Evolutionary conservation across 2,888 invertebrate genomes (phyloP).

Genomic region (Agrilus mali): DNA sequence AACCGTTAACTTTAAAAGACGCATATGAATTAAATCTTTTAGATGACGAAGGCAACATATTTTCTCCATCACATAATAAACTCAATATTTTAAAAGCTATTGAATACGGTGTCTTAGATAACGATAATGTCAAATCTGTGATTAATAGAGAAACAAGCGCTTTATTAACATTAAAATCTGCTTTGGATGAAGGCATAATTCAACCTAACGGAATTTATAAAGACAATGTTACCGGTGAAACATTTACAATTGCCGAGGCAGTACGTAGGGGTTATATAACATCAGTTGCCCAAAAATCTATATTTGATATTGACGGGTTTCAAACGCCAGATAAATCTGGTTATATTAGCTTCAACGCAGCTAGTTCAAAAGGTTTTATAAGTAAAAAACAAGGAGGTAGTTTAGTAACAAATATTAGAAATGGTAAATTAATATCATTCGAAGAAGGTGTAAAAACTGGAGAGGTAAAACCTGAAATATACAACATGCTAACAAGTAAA

Average conservation of each 20-base stretch:
- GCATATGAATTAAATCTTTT: slow-evolving; percentile 68
- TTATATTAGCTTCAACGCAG: slow-evolving; percentile 73
- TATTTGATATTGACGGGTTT: slow-evolving; percentile 87
- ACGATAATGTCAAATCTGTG: slow-evolving; percentile 70
- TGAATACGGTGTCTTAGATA: slow-evolving; percentile 75
- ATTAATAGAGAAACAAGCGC: slow-evolving; percentile 69
- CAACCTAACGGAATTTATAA: slow-evolving; percentile 61
- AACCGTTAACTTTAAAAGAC: slow-evolving; percentile 89
- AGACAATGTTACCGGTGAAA: slow-evolving; percentile 60
- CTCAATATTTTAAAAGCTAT: slow-evolving; percentile 77
- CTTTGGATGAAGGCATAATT: slow-evolving; percentile 69
- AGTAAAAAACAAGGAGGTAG: slow-evolving; percentile 61
- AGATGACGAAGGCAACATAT: slow-evolving; percentile 62
- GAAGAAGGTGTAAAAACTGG: slow-evolving; percentile 68
- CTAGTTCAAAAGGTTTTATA: slow-evolving; percentile 63
- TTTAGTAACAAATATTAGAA: slow-evolving; percentile 58
- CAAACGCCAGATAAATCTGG: slow-evolving; percentile 70
- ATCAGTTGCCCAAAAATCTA: slow-evolving; percentile 74
- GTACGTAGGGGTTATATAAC: slow-evolving; percentile 80
- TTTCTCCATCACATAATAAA: slow-evolving; percentile 67
- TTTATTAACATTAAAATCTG: slow-evolving; percentile 72
- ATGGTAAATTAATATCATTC: slow-evolving; percentile 62
- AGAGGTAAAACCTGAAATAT: slow-evolving; percentile 70
- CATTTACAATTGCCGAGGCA: slow-evolving; percentile 71
- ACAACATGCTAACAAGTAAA: slow-evolving; percentile 71